Evolutionary conservation across 2,113 vertebrate genomes (phyloP).

Genomic region (Telmatochromis sp.): DNA sequence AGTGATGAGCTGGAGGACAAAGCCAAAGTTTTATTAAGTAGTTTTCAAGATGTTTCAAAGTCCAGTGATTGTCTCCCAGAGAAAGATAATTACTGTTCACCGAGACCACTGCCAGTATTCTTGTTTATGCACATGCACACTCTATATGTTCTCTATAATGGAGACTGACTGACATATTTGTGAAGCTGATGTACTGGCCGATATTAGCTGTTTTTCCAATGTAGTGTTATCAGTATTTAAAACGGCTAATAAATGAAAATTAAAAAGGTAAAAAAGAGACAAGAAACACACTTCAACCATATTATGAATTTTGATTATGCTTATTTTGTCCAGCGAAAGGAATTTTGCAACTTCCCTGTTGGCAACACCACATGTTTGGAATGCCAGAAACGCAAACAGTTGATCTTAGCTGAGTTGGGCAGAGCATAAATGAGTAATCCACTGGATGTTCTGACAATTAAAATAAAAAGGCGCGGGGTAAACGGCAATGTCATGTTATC

Average conservation of each 20-base stretch:
- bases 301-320: neutral
- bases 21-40: slow-evolving; percentile 26
- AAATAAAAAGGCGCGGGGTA: neutral
- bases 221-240: neutral
- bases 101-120: slow-evolving; percentile 45
- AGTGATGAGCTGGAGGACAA: neutral
- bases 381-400: neutral
- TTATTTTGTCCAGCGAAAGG: neutral
- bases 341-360: neutral
- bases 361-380: neutral
- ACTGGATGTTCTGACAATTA: neutral
- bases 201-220: neutral
- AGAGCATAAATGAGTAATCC: neutral
- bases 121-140: slow-evolving; percentile 46
- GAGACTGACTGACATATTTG: neutral
- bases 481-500: neutral
- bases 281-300: neutral
- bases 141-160: slow-evolving; percentile 45
- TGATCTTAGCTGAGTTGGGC: neutral
- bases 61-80: neutral
- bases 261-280: neutral
- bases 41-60: slow-evolving; percentile 50
- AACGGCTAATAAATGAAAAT: neutral
- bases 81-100: neutral
- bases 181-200: neutral